Evolutionary conservation across 2,888 invertebrate genomes (phyloP), one percentile per base, ranked within the genome.

Genomic region (Polymixis flavicincta): DNA sequence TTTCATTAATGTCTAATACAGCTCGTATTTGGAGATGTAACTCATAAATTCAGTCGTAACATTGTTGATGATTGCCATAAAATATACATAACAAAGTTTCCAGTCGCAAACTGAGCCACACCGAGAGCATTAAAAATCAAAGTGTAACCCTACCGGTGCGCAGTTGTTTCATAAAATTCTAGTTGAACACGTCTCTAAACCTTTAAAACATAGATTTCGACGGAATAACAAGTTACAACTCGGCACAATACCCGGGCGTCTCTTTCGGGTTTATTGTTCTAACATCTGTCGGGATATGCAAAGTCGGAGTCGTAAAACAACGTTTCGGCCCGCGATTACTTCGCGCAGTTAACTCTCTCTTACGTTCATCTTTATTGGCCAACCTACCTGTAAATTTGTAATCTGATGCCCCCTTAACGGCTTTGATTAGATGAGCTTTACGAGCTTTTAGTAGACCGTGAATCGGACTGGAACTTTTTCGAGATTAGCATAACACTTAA

Each of bases 231-330:
- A 92, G 92, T 92, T 91, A 91, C 91, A 91, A 90, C 88, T 89
- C 88, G 80, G 88, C 86, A 87, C 87, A 88, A 89, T 90, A 90
- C 92, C 91, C 93, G 85, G 84, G 92, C 91, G 91, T 90, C 92
- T 92, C 92, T 91, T 92, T 92, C 87, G 90, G 91, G 92, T 95
- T 95, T 94, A 95, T 94, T 93, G 93, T 93, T 90, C 91, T 86
- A 94, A 92, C 96, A 95, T 94, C 95, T 95, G 95, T 91, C 90
- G 92, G 94, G 92, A 92, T 95, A 95, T 95, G 95, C 95, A 94
- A 95, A 95, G 92, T 94, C 90, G 87, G 89, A 90, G 87, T 93
- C 94, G 92, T 95, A 96, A 95, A 96, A 91, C 92, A 92, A 89
- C 90, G 90, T 92, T 89, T 91, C 91, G 92, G 87, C 87, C 91